A percentile compares a stretch with the other conserved stretches of the same genome.
phyloP scores from a whole-genome alignment of 2,797 vertebrate species.

The Odontamblyopus rebecca region DNA sequence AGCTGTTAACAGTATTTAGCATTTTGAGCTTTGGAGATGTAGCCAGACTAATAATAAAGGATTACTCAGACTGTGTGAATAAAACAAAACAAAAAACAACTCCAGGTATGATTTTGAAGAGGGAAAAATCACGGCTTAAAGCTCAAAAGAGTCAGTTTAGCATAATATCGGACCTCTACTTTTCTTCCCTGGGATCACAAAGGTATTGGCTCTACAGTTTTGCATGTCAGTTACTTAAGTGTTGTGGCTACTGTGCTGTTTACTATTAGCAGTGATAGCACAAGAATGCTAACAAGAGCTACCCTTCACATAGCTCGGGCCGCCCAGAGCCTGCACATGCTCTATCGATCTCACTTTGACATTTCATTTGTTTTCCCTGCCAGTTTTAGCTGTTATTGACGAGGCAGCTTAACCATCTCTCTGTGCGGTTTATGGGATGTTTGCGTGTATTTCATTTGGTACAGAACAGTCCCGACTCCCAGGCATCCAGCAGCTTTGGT shows the following conservation, averaged over 20 bases:
- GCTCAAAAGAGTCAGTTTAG: no score
- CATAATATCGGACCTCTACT: no score
- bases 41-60: no score
- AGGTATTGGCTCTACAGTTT: background rate
- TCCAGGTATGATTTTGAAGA: no score
- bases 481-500: background rate
- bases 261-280: background rate
- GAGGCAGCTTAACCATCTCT: background rate
- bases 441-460: background rate
- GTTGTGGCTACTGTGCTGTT: constrained; percentile 2
- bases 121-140: no score
- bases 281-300: background rate
- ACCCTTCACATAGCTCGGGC: background rate
- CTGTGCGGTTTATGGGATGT: background rate
- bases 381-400: constrained; percentile 2
- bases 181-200: background rate
- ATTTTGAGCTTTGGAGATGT: no score
- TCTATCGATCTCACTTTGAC: background rate
- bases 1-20: no score
- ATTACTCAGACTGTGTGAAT: no score
- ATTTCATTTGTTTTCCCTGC: background rate
- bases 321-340: background rate
- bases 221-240: background rate
- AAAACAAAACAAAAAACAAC: no score
- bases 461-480: background rate